These are phyloP conservation scores for Smithornis capensis DNA, from an alignment of 2,113 vertebrate genomes.

Conservation along the genomic window DNA sequence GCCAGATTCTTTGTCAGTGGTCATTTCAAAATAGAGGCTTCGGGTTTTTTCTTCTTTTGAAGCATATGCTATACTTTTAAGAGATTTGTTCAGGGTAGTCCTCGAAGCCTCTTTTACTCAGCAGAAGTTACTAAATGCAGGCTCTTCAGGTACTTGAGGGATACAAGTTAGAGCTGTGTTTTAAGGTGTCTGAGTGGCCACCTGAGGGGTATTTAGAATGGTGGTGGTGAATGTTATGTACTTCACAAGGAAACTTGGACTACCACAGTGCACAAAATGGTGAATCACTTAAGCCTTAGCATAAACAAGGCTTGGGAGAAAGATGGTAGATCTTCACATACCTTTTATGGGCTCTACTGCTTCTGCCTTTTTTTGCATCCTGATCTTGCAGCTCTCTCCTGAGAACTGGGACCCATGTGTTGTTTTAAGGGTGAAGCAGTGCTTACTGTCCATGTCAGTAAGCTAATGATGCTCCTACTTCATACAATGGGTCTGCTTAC, in stretches of 20 bases:
- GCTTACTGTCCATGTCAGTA: neutral
- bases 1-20: neutral
- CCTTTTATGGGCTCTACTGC: neutral
- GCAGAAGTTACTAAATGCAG: neutral
- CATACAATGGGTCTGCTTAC: neutral
- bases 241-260: neutral
- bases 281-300: neutral
- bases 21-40: neutral
- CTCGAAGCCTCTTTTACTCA: neutral
- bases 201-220: neutral
- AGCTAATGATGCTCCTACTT: neutral
- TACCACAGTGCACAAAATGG: too few relatives aligned
- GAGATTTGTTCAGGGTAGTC: neutral
- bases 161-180: neutral
- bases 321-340: neutral
- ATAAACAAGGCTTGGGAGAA: neutral
- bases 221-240: accelerated
- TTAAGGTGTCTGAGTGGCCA: neutral
- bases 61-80: neutral
- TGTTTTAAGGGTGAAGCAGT: neutral
- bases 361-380: neutral
- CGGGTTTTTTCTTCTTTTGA: neutral
- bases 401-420: neutral
- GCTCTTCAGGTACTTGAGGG: neutral
- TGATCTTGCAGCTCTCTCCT: neutral